Evolutionary conservation across 2,797 vertebrate genomes (phyloP).

Genomic region (Rhinoraja longicauda): DNA sequence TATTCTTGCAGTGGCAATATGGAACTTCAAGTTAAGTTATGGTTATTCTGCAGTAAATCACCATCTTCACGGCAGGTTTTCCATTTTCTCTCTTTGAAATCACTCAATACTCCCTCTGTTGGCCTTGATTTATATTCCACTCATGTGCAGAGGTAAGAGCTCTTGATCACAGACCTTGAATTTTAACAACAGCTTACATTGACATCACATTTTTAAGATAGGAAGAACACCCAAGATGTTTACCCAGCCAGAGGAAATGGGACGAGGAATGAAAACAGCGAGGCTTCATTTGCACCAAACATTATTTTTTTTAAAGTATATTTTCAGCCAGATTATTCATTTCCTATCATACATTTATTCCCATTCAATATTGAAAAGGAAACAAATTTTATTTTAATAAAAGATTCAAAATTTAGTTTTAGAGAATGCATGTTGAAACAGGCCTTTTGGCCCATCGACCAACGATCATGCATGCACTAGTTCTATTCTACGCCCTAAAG

Average conservation of each 20-base stretch:
- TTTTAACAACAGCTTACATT: neutral
- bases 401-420: too few relatives aligned
- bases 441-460: too few relatives aligned
- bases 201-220: neutral
- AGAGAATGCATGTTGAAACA: too few relatives aligned
- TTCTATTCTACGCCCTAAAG: too few relatives aligned
- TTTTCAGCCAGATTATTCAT: neutral
- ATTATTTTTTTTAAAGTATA: neutral
- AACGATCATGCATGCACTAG: too few relatives aligned
- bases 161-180: too few relatives aligned
- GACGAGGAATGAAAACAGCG: too few relatives aligned
- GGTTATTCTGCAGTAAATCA: neutral
- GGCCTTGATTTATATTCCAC: neutral
- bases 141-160: too few relatives aligned
- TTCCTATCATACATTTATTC: neutral
- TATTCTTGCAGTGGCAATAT: too few relatives aligned
- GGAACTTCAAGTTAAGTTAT: too few relatives aligned
- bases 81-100: neutral
- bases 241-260: too few relatives aligned
- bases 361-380: neutral
- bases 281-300: neutral
- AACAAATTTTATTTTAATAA: neutral
- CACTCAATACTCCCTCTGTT: neutral
- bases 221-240: neutral
- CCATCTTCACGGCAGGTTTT: neutral